Base-by-base conservation (phyloP, 2,797 vertebrate species). In the Botia almorhae region DNA sequence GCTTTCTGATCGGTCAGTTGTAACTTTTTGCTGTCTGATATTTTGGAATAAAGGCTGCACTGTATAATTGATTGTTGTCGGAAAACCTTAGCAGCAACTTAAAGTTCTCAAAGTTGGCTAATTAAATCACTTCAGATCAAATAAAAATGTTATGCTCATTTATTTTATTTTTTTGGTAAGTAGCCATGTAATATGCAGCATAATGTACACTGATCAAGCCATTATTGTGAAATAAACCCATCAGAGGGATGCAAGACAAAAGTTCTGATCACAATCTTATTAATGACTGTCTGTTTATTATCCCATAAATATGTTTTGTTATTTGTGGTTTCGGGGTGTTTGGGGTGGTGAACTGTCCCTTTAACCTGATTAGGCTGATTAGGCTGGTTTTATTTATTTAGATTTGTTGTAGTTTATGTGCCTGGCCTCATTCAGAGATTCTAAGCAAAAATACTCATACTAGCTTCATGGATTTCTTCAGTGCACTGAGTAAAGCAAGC, bases 11-110 rank as follows among this genome's bases (percentile, higher is more conserved):
- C 65, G 19, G 55, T 48, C 56, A 61, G 14, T n/a, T 64, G 61
- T 17, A 5, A 61, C 13, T 29, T 65, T 53, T 13, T 58, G 13
- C 55, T 17, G 2, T 13, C 10, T n/a, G 21, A 12, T 56, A n/a
- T 39, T 21, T 56, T n/a, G 19, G 55, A 8, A 56, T 56, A 56
- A 56, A n/a, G 7, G 19, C 19, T 53, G 43, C 58, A 39, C 64
- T 73, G 17, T 78, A 48, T 46, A 48, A 69, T 56, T 68, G 19
- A 76, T 39, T 55, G 63, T 8, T 68, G 74, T 50, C 16, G 43
- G 74, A 14, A 43, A 68, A 56, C 33, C 33, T 51, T 51, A 36
- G 46, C 39, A 3, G 43, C 63, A 64, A 4, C 58, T 63, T 19
- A 19, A 64, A 74, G 10, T 16, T 55, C 50, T 67, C 43, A 51